phyloP scores from a whole-genome alignment of 2,888 invertebrate species.

The Cephonodes hylas region DNA sequence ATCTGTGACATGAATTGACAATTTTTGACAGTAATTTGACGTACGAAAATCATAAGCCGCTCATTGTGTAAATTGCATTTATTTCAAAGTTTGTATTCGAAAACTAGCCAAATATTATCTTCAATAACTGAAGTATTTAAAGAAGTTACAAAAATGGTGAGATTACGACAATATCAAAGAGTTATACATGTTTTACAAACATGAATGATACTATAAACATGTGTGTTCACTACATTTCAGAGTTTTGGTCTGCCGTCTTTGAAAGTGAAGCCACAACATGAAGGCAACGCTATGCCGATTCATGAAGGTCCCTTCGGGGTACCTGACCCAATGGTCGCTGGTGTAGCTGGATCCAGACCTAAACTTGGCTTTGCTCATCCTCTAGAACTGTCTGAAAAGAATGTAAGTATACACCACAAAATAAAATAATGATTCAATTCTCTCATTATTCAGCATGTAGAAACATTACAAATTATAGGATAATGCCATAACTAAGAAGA shows the following conservation, averaged over 20 bases:
- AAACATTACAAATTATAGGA: too few relatives aligned
- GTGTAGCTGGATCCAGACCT: conserved; percentile 76
- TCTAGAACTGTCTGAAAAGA: conserved; percentile 83
- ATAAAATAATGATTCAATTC: too few relatives aligned
- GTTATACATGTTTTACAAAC: background rate
- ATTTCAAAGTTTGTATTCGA: background rate
- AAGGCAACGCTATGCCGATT: conserved; percentile 57
- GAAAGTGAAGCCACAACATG: conserved; percentile 79
- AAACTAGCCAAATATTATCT: background rate
- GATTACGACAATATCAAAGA: background rate
- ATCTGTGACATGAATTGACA: conserved; percentile 33
- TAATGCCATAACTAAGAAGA: too few relatives aligned
- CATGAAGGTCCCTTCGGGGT: conserved; percentile 83
- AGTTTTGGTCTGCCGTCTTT: conserved; percentile 85
- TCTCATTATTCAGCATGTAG: too few relatives aligned
- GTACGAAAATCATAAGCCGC: background rate
- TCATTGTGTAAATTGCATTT: background rate
- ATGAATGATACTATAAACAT: background rate
- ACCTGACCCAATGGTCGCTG: conserved; percentile 83
- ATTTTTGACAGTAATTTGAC: conserved; percentile 31
- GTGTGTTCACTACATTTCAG: conserved; percentile 57
- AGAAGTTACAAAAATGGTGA: conserved; percentile 32
- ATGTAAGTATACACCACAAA: conserved; percentile 80
- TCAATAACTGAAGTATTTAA: conserved; percentile 17
- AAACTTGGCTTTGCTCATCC: conserved; percentile 83